Evolutionary conservation across 2,113 vertebrate genomes (phyloP).

Genomic region (Aegypius monachus): DNA sequence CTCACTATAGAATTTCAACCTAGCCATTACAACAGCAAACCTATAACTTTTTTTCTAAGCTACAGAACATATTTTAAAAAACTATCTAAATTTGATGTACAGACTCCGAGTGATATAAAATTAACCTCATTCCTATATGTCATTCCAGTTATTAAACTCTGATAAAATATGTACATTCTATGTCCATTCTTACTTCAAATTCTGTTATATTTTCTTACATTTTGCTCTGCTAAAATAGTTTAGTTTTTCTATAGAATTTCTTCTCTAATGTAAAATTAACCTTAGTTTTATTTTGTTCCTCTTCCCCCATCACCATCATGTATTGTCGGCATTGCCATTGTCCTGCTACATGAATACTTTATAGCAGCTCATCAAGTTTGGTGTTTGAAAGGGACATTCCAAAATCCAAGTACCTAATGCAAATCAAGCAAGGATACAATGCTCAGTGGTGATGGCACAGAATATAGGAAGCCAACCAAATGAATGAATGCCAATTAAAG

Average conservation of each 20-base stretch:
- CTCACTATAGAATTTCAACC: not conserved
- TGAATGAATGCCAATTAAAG: not conserved
- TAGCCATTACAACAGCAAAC: not conserved
- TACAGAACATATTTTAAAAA: not conserved
- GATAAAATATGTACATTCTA: not conserved
- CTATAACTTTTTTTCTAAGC: not conserved
- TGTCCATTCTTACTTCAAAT: not conserved
- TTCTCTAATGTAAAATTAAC: not conserved
- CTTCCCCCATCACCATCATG: rapidly evolving
- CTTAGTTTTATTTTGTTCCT: not conserved
- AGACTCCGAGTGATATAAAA: not conserved
- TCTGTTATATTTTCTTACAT: not conserved
- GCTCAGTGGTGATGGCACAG: not conserved
- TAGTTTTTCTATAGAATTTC: not conserved
- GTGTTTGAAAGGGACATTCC: not conserved
- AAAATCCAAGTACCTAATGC: not conserved
- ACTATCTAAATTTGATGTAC: not conserved
- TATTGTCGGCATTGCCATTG: not conserved
- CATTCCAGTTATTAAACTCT: not conserved
- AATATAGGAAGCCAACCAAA: not conserved
- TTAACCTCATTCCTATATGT: not conserved
- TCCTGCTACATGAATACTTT: not conserved
- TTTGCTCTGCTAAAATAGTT: not conserved
- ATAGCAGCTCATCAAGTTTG: not conserved
- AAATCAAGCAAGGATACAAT: not conserved